Conservation (phyloP, 2,113 vertebrate species). For the Prietella phreatophila region DNA sequence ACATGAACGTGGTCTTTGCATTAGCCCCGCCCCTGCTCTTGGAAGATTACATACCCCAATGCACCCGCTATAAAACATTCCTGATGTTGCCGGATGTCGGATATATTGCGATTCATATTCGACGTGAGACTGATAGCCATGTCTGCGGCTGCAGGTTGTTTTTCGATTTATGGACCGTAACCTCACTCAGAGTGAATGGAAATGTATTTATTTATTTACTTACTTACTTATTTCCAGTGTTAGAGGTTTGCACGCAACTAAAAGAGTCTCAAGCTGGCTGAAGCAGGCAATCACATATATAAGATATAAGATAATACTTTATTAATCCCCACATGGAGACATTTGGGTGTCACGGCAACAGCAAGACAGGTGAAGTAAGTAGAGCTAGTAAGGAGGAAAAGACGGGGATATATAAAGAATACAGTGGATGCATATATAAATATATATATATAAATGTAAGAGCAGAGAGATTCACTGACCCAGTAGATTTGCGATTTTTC, state of each 20-base stretch:
- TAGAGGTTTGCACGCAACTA: background rate
- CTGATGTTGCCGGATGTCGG: background rate
- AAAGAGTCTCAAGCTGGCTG: background rate
- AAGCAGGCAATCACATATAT: background rate
- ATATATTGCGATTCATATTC: background rate
- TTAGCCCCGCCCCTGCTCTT: background rate
- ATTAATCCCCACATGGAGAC: too few species aligned
- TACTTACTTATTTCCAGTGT: background rate
- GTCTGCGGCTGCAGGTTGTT: background rate
- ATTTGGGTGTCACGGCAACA: too few species aligned
- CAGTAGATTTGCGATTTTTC: too few species aligned
- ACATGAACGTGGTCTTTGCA: background rate
- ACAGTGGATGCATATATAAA: too few species aligned
- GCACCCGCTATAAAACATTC: background rate
- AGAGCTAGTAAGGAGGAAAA: too few species aligned
- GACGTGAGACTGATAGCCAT: conserved; percentile 5
- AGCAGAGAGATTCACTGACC: too few species aligned
- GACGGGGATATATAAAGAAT: too few species aligned
- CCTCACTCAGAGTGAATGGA: background rate
- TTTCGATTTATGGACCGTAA: conserved; percentile 4
- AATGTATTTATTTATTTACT: background rate
- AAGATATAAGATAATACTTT: too few species aligned
- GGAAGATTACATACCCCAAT: background rate
- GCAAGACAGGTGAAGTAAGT: too few species aligned
- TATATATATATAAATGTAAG: too few species aligned